phyloP scores from a whole-genome alignment of 2,888 invertebrate species.

The Dryococelus australis region DNA sequence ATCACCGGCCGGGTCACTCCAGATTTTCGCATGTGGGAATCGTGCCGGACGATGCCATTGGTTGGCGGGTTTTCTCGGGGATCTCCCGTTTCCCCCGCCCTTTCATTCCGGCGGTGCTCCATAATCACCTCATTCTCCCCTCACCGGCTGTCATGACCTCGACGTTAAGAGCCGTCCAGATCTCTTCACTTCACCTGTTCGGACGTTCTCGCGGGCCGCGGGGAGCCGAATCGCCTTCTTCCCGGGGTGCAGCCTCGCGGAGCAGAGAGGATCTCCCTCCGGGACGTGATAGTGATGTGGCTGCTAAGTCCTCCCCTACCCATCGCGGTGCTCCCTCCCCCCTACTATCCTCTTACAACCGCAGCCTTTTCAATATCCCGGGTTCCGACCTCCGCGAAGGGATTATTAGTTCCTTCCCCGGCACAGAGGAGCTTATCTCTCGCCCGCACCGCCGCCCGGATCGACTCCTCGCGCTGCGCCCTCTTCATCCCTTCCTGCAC shows the following conservation, averaged over 20 bases:
- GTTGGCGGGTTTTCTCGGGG: no score
- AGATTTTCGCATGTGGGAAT: no score
- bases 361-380: background rate
- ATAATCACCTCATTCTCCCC: no score
- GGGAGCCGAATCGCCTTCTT: no score
- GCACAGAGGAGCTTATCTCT: background rate
- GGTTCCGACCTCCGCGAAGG: conserved; percentile 1
- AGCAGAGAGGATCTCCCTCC: background rate
- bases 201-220: no score
- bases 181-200: no score
- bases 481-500: background rate
- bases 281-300: background rate
- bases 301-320: background rate
- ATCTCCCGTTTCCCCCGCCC: no score
- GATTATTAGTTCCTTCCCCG: background rate
- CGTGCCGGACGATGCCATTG: no score
- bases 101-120: no score
- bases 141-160: no score
- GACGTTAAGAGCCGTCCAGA: no score
- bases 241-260: background rate
- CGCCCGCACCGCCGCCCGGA: background rate
- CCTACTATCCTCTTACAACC: background rate
- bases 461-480: background rate
- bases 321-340: background rate
- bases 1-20: no score